A percentile compares a stretch with the other conserved stretches of the same genome.
Conservation (phyloP, 2,797 vertebrate species). For the Limosa lapponica region DNA sequence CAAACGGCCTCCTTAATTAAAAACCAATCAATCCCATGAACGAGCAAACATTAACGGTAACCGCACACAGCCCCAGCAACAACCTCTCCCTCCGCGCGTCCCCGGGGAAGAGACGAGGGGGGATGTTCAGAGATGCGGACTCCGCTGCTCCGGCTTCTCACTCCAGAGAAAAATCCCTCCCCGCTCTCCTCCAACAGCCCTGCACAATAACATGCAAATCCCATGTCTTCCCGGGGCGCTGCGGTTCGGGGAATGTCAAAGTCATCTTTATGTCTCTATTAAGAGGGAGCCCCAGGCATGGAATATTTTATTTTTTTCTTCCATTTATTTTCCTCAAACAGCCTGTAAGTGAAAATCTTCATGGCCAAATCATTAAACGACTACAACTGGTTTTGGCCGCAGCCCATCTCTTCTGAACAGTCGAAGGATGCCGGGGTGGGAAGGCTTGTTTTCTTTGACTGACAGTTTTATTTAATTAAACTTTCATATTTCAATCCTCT, state of each 20-base stretch:
- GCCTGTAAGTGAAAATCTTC: constrained; percentile 65
- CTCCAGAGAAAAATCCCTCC: constrained; percentile 33
- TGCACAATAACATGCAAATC: constrained; percentile 62
- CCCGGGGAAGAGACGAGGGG: background rate
- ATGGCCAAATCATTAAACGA: constrained; percentile 58
- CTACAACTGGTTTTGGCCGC: constrained; percentile 56
- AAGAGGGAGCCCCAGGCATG: constrained; percentile 64
- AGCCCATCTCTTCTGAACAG: constrained; percentile 53
- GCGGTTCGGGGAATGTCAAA: constrained; percentile 57
- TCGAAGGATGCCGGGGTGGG: constrained; percentile 44
- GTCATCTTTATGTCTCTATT: constrained; percentile 67
- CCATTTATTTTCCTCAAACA: constrained; percentile 64
- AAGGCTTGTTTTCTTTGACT: constrained; percentile 55
- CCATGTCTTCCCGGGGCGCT: constrained; percentile 45
- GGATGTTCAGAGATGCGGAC: constrained; percentile 16
- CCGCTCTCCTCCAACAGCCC: constrained; percentile 14
- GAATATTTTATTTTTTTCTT: constrained; percentile 41
- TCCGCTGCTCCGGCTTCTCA: constrained; percentile 44
- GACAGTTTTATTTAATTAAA: constrained; percentile 60
- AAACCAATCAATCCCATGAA: constrained; percentile 39
- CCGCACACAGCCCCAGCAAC: constrained; percentile 34
- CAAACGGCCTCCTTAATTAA: constrained; percentile 46
- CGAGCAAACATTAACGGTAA: constrained; percentile 20
- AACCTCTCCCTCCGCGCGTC: background rate
- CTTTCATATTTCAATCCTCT: constrained; percentile 43